Evolutionary conservation across 2,888 invertebrate species (phyloP), one percentile per base, ranked within the genome.

Genomic region (Eilema griseolum): DNA sequence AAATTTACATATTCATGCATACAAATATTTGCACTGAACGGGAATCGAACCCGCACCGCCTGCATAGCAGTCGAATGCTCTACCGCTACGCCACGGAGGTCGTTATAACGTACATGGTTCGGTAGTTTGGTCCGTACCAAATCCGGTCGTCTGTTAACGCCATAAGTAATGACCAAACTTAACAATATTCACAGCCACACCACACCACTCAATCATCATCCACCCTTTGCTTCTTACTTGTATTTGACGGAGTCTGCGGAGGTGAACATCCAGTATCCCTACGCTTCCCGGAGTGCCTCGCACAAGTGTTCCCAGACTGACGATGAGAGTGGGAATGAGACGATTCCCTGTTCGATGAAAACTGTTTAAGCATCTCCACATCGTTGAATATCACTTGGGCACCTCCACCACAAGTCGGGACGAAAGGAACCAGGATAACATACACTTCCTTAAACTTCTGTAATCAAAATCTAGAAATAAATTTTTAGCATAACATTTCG

Each of bases 371-470:
- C 87, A 97, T 97, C 90, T 99, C 99, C 1, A 99, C 98, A 90
- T 99, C 99, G 82, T 98, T 98, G 88, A 99, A 99, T 33, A 99
- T 97, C 0, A 99, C 98, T 86, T 99, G 99, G 0, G 99, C 98
- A 0, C 99, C 99, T 0, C 99, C 99, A 2, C 98, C 98, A 71
- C 97, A 97, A 0, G 99, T 99, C 0, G 98, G 98, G 3, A 99
- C 96, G n/a, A n/a, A n/a, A n/a, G n/a, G n/a, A n/a, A n/a, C n/a
- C n/a, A n/a, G n/a, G n/a, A n/a, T n/a, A n/a, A n/a, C n/a, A n/a
- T n/a, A n/a, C n/a, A n/a, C n/a, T n/a, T n/a, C n/a, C n/a, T n/a
- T n/a, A n/a, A n/a, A n/a, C n/a, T n/a, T n/a, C n/a, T n/a, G n/a
- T n/a, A n/a, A n/a, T n/a, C n/a, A n/a, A n/a, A n/a, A n/a, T n/a